Conservation (phyloP, 1,140 invertebrate species). For the Saccostrea echinata region DNA sequence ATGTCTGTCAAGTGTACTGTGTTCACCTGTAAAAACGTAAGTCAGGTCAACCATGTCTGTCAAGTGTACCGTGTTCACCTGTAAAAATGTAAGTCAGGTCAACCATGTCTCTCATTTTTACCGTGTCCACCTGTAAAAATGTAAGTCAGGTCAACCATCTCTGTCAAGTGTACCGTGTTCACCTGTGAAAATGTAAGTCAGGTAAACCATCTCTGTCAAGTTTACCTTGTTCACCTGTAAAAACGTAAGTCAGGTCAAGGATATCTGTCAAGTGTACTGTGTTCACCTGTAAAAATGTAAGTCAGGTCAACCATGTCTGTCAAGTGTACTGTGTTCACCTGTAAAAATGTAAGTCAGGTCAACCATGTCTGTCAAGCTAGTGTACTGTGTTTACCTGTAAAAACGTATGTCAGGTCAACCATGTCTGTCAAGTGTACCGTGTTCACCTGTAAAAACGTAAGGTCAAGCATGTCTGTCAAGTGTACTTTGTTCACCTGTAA, state of each 20-base stretch:
- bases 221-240: background rate
- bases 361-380: constrained; percentile 90
- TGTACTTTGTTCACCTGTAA: background rate
- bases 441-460: background rate
- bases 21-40: background rate
- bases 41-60: constrained; percentile 88
- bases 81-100: constrained; percentile 83
- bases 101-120: constrained; percentile 90
- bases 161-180: background rate
- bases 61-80: constrained; percentile 91
- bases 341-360: constrained; percentile 83
- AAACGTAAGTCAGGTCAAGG: background rate
- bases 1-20: background rate
- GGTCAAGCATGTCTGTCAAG: no score
- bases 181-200: background rate
- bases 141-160: constrained; percentile 84
- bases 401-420: constrained; percentile 84
- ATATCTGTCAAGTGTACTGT: background rate
- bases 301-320: constrained; percentile 88
- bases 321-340: constrained; percentile 91
- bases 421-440: background rate
- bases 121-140: constrained; percentile 91
- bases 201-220: no score
- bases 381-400: constrained; percentile 91
- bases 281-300: background rate